Conservation (phyloP, 2,888 invertebrate genomes). For the Oasisia sp. region DNA sequence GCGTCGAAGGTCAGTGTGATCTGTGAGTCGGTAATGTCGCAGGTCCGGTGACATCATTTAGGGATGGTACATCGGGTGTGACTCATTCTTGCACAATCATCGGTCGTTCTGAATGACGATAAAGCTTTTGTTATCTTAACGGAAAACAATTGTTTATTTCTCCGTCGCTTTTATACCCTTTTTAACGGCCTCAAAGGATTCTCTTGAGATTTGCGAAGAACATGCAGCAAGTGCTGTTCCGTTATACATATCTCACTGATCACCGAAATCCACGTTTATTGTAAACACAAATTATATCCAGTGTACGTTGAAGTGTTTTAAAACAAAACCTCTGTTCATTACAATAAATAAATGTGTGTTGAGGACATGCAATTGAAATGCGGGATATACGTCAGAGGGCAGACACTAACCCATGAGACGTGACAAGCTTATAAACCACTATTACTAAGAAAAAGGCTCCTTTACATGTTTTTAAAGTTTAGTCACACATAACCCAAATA, state of each 20-base stretch:
- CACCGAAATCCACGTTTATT: too few species aligned
- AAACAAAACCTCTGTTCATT: background rate
- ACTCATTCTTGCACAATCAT: background rate
- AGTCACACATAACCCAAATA: background rate
- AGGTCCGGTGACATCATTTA: background rate
- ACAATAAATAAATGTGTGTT: background rate
- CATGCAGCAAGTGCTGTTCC: too few species aligned
- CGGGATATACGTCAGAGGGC: background rate
- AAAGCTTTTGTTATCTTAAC: background rate
- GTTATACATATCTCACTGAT: too few species aligned
- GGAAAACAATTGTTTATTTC: background rate
- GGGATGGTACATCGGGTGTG: background rate
- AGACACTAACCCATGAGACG: too few species aligned
- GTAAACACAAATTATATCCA: too few species aligned
- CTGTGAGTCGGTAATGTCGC: background rate
- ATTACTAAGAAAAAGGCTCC: background rate
- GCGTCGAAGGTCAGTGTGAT: background rate
- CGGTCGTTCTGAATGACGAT: background rate
- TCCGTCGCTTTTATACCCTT: background rate
- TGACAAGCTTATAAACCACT: background rate
- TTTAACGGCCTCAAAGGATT: background rate
- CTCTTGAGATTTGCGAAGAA: too few species aligned
- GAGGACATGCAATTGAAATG: background rate
- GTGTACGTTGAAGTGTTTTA: background rate
- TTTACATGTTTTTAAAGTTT: background rate